These are phyloP conservation scores for Spodoptera littoralis DNA, from an alignment of 2,888 invertebrate genomes.

Conservation along the genomic window DNA sequence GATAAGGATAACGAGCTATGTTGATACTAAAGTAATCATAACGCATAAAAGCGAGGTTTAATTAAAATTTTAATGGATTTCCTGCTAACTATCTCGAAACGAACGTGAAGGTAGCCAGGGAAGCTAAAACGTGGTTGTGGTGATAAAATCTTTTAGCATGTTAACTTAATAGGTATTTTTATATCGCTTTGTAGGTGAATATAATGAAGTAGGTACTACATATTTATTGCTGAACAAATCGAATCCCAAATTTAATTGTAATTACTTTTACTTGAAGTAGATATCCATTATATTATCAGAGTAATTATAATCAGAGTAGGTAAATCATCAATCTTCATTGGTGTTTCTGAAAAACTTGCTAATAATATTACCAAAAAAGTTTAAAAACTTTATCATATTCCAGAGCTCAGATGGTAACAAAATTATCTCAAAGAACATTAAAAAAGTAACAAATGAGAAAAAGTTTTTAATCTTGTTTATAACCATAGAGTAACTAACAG, in stretches of 20 bases:
- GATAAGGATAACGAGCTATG: slow-evolving; percentile 37
- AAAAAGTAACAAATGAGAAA: background rate
- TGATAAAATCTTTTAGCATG: slow-evolving; percentile 12
- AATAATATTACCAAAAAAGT: too few species aligned
- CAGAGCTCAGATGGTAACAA: too few species aligned
- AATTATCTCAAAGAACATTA: too few species aligned
- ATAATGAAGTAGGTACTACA: too few species aligned
- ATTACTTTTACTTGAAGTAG: too few species aligned
- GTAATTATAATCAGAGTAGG: too few species aligned
- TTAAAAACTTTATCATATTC: too few species aligned
- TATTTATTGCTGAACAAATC: too few species aligned
- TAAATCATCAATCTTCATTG: too few species aligned
- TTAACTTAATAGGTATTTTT: background rate
- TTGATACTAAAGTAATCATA: slow-evolving; percentile 45
- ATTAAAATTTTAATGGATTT: slow-evolving; percentile 72
- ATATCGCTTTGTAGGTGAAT: background rate
- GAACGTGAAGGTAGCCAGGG: slow-evolving; percentile 33
- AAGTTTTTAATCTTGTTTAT: background rate
- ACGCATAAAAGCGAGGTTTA: slow-evolving; percentile 58
- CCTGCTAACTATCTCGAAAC: slow-evolving; percentile 55
- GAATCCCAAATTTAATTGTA: too few species aligned
- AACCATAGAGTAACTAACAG: background rate
- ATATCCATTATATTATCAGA: too few species aligned
- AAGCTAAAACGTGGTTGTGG: slow-evolving; percentile 7
- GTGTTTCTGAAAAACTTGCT: too few species aligned